Evolutionary conservation across 2,113 vertebrate species (phyloP).

Genomic region (Poecilia latipinna): DNA sequence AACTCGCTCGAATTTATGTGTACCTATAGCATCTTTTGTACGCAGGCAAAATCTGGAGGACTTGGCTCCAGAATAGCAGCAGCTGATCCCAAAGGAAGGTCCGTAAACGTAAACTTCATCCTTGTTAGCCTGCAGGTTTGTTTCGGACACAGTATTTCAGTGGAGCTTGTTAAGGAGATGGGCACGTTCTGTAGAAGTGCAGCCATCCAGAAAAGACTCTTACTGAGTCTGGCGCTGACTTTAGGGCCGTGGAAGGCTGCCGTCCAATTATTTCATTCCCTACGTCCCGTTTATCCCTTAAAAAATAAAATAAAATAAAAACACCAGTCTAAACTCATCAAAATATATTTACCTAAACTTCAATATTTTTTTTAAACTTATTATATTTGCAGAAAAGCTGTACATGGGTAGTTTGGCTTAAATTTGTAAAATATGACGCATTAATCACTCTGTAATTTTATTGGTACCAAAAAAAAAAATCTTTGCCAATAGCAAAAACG

Average conservation of each 20-base stretch:
- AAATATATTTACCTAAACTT: not conserved
- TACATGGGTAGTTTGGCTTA: no score
- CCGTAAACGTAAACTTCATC: constrained; percentile 10
- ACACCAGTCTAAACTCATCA: not conserved
- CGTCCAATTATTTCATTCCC: constrained; percentile 46
- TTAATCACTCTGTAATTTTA: no score
- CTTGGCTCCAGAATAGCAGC: not conserved
- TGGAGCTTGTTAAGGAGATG: constrained; percentile 58
- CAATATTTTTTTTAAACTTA: not conserved
- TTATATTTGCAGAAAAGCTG: not conserved
- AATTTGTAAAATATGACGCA: no score
- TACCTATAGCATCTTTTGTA: not conserved
- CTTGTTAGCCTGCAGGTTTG: constrained; percentile 20
- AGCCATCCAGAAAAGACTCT: constrained; percentile 64
- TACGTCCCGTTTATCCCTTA: not conserved
- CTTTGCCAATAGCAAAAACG: no score
- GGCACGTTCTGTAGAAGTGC: constrained; percentile 60
- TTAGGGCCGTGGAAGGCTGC: constrained; percentile 40
- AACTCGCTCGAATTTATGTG: not conserved
- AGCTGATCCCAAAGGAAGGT: not conserved
- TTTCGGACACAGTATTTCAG: constrained; percentile 16
- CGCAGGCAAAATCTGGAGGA: not conserved
- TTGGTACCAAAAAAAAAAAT: no score
- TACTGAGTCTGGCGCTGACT: constrained; percentile 44
- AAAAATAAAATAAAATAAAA: not conserved